These are phyloP conservation scores for Drosophila nikananu DNA, from an alignment of 1,140 invertebrate genomes.

Conservation along the genomic window DNA sequence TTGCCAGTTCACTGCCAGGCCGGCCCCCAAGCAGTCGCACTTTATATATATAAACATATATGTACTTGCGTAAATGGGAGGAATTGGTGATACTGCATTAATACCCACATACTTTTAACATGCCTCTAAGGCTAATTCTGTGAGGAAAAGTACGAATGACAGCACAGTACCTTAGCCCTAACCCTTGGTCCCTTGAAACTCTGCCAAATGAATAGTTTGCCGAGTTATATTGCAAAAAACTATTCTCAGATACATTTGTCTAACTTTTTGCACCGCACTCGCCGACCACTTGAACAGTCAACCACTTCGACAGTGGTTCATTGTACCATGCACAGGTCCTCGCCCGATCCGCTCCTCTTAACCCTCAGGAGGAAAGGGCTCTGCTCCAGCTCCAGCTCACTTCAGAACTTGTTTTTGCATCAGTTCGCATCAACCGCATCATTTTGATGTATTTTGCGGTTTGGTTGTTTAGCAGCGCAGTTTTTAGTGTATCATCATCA, in stretches of 20 bases:
- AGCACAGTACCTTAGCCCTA: neutral
- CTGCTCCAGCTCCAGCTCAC: constrained; percentile 12
- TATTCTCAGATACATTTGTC: constrained; percentile 68
- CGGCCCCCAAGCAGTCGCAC: constrained; percentile 11
- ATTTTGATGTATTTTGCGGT: constrained; percentile 83
- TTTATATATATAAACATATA: constrained; percentile 1
- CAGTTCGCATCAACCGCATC: constrained; percentile 74
- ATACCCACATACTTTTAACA: neutral
- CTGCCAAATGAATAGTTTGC: constrained; percentile 10
- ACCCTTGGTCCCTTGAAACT: neutral
- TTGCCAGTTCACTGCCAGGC: constrained; percentile 57
- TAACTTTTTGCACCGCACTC: constrained; percentile 53
- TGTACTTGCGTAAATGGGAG: neutral
- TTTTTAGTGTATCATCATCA: constrained; percentile 82
- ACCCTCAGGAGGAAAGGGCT: neutral
- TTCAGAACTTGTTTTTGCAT: constrained; percentile 80
- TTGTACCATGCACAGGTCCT: constrained; percentile 63
- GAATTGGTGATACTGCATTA: neutral
- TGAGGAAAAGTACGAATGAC: neutral
- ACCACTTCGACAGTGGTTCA: constrained; percentile 75
- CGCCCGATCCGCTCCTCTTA: constrained; percentile 2
- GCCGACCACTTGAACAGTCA: constrained; percentile 67
- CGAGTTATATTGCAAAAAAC: constrained; percentile 27
- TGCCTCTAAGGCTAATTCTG: neutral
- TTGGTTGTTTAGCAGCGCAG: constrained; percentile 63